A percentile compares a stretch with the other conserved stretches of the same genome.
Evolutionary conservation across 2,113 vertebrate species (phyloP).

Genomic region (Mormoops blainvillei): DNA sequence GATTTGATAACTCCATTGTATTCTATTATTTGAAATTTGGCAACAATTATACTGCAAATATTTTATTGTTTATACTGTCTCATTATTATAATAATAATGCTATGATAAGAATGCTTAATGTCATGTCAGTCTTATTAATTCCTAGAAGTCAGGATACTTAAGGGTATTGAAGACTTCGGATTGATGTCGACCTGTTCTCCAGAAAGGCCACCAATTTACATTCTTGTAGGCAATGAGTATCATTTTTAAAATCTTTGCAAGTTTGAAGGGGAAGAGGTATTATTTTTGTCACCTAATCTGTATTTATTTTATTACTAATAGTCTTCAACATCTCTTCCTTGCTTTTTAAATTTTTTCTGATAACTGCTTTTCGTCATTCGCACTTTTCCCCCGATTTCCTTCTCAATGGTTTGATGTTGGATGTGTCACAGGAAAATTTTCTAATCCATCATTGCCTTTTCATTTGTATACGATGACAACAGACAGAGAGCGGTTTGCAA

Average conservation of each 20-base stretch:
- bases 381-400: background rate
- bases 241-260: background rate
- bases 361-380: background rate
- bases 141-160: background rate
- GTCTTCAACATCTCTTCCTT: background rate
- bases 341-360: background rate
- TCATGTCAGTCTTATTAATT: background rate
- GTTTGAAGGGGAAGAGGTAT: background rate
- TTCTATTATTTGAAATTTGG: background rate
- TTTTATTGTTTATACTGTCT: background rate
- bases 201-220: background rate
- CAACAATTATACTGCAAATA: background rate
- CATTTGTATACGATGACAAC: background rate
- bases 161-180: background rate
- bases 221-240: background rate
- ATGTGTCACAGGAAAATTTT: background rate
- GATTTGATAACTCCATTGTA: background rate
- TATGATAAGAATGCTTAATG: background rate
- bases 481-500: background rate
- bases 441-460: background rate
- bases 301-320: background rate
- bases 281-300: background rate
- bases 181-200: background rate
- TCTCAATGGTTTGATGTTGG: background rate
- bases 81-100: background rate